Conservation (phyloP, 1,140 invertebrate genomes). For the Macrotrachela quadricornifera region DNA sequence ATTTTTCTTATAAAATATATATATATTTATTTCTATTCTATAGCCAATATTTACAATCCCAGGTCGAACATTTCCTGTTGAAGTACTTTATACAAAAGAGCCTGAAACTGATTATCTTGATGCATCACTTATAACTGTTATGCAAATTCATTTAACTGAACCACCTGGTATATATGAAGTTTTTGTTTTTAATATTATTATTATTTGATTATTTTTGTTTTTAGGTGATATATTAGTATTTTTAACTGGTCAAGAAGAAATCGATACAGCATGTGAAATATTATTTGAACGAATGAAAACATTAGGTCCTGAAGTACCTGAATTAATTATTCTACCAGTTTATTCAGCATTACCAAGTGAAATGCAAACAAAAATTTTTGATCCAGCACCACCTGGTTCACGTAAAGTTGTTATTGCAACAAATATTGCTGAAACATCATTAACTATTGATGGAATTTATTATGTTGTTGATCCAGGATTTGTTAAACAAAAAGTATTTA, state of each 20-base stretch:
- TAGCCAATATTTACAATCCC: constrained; percentile 33
- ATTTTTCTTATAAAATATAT: no score
- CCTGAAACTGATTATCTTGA: constrained; percentile 96
- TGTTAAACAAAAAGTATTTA: constrained; percentile 98
- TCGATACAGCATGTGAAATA: constrained; percentile 95
- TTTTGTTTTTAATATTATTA: no score
- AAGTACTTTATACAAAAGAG: constrained; percentile 90
- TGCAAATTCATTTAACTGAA: constrained; percentile 96
- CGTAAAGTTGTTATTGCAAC: constrained; percentile 96
- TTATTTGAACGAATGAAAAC: constrained; percentile 95
- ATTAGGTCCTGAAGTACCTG: constrained; percentile 82
- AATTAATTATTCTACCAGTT: constrained; percentile 87
- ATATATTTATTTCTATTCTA: no score
- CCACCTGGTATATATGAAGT: constrained; percentile 51
- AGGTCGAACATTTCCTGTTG: constrained; percentile 84
- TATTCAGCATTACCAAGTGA: constrained; percentile 96
- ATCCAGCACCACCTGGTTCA: constrained; percentile 86
- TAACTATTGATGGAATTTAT: constrained; percentile 97
- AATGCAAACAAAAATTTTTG: constrained; percentile 98
- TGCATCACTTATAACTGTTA: constrained; percentile 86
- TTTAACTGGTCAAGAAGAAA: constrained; percentile 93
- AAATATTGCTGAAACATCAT: constrained; percentile 94
- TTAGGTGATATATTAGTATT: constrained; percentile 58
- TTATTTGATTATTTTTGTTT: no score
- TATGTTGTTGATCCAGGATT: constrained; percentile 99